phyloP scores from a whole-genome alignment of 2,797 vertebrate genomes.

The Darevskia mixta region DNA sequence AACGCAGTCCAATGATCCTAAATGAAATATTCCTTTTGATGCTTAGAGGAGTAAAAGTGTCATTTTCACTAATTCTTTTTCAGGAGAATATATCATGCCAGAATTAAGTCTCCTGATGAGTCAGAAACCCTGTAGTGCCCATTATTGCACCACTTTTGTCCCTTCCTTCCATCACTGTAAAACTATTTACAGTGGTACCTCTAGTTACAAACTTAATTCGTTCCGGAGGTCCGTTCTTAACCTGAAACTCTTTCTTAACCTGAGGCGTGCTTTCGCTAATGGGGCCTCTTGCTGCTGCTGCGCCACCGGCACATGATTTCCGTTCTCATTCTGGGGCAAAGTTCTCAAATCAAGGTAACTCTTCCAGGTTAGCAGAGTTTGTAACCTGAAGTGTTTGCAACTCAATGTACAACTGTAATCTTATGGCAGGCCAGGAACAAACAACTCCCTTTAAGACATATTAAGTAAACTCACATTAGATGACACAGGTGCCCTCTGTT shows the following conservation, averaged over 20 bases:
- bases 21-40: conserved; percentile 61
- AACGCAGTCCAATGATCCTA: conserved; percentile 58
- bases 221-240: too few species aligned
- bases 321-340: too few species aligned
- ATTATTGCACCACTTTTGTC: background rate
- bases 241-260: too few species aligned
- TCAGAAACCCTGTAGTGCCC: conserved; percentile 22
- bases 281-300: too few species aligned
- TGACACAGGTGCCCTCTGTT: background rate
- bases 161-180: background rate
- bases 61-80: conserved; percentile 55
- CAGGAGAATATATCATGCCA: conserved; percentile 43
- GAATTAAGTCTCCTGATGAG: background rate
- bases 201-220: too few species aligned
- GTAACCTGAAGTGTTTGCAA: too few species aligned
- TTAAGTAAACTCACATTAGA: background rate
- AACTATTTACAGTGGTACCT: background rate
- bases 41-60: conserved; percentile 51
- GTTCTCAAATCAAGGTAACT: too few species aligned
- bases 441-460: background rate
- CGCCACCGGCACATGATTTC: too few species aligned
- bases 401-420: background rate
- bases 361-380: too few species aligned
- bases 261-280: too few species aligned
- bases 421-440: background rate